Conservation (phyloP, 2,888 invertebrate genomes). For the Embidobia sp. region DNA sequence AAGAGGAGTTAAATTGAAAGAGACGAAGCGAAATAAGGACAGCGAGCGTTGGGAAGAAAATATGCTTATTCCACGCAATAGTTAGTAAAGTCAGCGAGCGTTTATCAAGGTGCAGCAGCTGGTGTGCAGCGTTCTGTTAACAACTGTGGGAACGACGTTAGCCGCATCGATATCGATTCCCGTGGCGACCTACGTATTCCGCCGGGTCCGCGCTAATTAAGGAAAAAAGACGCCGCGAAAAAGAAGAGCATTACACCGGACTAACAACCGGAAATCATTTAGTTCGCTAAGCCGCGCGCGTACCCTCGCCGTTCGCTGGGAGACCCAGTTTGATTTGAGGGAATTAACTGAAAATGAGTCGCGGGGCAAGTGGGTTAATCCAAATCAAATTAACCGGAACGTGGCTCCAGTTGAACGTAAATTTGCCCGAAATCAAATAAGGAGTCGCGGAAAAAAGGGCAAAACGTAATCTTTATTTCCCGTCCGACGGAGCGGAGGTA, state of each 20-base stretch:
- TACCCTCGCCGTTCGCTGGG: not conserved
- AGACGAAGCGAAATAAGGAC: not conserved
- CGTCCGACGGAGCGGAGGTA: too few relatives aligned
- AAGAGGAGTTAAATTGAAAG: not conserved
- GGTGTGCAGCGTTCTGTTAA: conserved; percentile 58
- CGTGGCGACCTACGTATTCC: conserved; percentile 42
- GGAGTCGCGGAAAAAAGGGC: not conserved
- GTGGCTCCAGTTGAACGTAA: conserved; percentile 7
- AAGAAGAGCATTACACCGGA: conserved; percentile 20
- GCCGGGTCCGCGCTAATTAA: conserved; percentile 53
- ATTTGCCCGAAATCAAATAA: conserved; percentile 7
- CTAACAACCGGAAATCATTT: conserved; percentile 44
- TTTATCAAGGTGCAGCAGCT: conserved; percentile 59
- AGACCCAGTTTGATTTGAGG: conserved; percentile 15
- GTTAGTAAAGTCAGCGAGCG: conserved; percentile 39
- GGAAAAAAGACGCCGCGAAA: conserved; percentile 21
- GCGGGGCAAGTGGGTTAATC: conserved; percentile 20
- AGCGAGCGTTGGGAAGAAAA: conserved; percentile 19
- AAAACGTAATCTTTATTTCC: too few relatives aligned
- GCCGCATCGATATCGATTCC: conserved; percentile 58
- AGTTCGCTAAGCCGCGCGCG: conserved; percentile 19
- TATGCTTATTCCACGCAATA: conserved; percentile 52
- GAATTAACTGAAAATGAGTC: conserved; percentile 38
- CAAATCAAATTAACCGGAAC: conserved; percentile 24
- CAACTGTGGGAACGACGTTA: conserved; percentile 60